Conservation (phyloP, 2,888 invertebrate species). For the Lochmaea crataegi region DNA sequence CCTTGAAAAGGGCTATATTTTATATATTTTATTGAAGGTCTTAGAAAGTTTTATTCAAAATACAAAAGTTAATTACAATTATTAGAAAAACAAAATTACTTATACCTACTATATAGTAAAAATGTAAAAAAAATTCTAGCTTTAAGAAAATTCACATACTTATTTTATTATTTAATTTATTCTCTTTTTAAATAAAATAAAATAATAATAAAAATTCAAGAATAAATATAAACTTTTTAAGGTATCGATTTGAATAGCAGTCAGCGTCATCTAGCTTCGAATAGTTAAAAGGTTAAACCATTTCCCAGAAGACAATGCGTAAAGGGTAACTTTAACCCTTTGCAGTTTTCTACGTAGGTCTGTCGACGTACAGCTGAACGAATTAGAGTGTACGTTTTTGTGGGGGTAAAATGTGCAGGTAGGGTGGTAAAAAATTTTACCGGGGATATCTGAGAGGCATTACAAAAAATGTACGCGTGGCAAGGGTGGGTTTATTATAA, state of each 20-base stretch:
- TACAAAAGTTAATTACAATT: too few species aligned
- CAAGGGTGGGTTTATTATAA: neutral
- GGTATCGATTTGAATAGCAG: constrained; percentile 10
- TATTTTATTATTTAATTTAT: too few species aligned
- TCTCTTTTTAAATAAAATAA: neutral
- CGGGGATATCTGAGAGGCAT: neutral
- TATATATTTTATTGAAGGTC: too few species aligned
- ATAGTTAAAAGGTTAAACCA: constrained; percentile 1
- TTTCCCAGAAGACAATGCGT: neutral
- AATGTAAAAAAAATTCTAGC: too few species aligned
- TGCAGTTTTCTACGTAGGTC: constrained; percentile 16
- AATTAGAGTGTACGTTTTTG: constrained; percentile 14
- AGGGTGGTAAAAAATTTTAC: constrained; percentile 13
- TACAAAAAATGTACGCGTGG: neutral
- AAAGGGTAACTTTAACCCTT: constrained; percentile 17
- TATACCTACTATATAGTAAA: too few species aligned
- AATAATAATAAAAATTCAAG: neutral
- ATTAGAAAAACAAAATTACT: too few species aligned
- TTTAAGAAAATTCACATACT: too few species aligned
- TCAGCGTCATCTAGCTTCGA: constrained; percentile 9
- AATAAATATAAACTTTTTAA: neutral
- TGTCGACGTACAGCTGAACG: neutral
- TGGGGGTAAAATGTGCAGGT: constrained; percentile 25
- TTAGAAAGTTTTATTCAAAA: too few species aligned
- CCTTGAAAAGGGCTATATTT: too few species aligned